A percentile compares a stretch with the other conserved stretches of the same genome.
These are phyloP conservation scores for Tor tambroides DNA, from an alignment of 2,113 vertebrate species.

Conservation along the genomic window DNA sequence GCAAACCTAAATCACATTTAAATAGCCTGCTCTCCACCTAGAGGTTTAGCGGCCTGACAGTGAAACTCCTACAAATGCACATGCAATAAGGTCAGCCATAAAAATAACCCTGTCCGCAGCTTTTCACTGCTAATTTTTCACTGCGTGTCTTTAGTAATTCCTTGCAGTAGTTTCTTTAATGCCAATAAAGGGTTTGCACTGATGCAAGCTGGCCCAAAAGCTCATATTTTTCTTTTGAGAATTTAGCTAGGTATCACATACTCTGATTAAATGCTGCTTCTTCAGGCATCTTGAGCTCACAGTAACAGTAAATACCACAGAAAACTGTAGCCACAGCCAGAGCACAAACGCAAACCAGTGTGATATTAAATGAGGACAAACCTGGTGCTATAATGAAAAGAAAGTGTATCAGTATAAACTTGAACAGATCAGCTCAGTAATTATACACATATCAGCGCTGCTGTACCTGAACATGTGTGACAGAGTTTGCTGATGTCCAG, in stretches of 20 bases:
- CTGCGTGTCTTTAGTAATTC: no score
- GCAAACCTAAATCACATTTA: no score
- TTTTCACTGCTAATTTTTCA: no score
- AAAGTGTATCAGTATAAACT: neutral
- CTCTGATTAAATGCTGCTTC: neutral
- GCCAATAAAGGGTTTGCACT: no score
- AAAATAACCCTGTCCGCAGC: no score
- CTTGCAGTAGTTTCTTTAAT: no score
- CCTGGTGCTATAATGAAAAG: neutral
- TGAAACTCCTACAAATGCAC: no score
- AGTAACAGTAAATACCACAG: neutral
- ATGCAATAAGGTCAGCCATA: no score
- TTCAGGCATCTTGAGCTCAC: neutral
- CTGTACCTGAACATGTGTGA: neutral
- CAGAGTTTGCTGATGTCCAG: neutral
- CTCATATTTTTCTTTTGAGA: neutral
- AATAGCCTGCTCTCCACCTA: no score
- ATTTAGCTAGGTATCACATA: neutral
- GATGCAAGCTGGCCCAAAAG: no score
- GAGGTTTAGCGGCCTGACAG: no score
- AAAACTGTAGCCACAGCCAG: neutral
- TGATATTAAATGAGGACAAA: no score
- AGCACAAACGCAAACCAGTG: neutral
- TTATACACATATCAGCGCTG: neutral
- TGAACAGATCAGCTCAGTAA: neutral